phyloP scores from a whole-genome alignment of 2,113 vertebrate genomes.

The Upupa epops region DNA sequence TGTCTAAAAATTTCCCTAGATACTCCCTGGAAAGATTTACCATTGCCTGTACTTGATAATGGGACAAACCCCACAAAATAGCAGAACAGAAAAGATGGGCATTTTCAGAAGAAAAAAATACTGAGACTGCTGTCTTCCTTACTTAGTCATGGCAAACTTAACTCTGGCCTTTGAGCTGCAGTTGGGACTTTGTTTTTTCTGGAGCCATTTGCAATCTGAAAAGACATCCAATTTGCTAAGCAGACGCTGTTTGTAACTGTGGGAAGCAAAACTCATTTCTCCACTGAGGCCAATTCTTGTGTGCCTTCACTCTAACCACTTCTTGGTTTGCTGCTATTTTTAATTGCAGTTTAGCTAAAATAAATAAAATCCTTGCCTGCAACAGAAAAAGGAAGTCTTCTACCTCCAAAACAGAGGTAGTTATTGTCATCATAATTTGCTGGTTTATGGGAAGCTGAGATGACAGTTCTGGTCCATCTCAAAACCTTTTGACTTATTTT shows the following conservation, averaged over 20 bases:
- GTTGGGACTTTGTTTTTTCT: constrained; percentile 14
- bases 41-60: background rate
- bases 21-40: constrained; percentile 6
- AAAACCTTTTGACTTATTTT: background rate
- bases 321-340: constrained; percentile 44
- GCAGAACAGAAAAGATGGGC: background rate
- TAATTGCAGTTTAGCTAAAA: constrained; percentile 18
- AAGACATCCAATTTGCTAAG: constrained; percentile 1
- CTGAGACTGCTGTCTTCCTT: background rate
- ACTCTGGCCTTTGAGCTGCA: background rate
- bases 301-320: constrained; percentile 17
- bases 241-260: background rate
- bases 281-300: background rate
- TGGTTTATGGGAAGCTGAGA: background rate
- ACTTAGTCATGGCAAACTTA: background rate
- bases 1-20: background rate
- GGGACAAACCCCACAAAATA: background rate
- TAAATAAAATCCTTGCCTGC: constrained; percentile 15
- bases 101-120: background rate
- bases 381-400: background rate
- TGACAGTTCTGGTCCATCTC: background rate
- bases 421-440: background rate
- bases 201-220: background rate
- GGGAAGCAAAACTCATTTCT: constrained; percentile 36
- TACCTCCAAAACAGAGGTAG: background rate